phyloP scores from a whole-genome alignment of 2,888 invertebrate species.

The Psylliodes chrysocephalus region DNA sequence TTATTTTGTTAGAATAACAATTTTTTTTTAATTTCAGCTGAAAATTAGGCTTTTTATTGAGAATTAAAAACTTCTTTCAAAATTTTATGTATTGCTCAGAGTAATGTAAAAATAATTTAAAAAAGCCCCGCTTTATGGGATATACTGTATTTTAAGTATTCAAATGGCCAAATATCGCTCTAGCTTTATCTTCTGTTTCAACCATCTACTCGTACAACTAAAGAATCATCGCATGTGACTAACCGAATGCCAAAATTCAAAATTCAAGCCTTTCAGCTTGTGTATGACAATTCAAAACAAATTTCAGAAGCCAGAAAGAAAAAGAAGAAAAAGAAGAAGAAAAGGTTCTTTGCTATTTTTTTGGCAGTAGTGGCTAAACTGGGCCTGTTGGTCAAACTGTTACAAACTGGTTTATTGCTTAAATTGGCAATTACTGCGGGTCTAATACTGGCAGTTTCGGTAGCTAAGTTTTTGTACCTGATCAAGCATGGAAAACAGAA shows the following conservation, averaged over 20 bases:
- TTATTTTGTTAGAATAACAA: too few species aligned
- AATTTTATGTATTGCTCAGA: too few species aligned
- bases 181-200: slow-evolving; percentile 1
- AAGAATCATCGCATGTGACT: slow-evolving; percentile 44
- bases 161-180: too few species aligned
- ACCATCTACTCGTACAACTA: slow-evolving; percentile 24
- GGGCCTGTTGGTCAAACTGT: slow-evolving; percentile 74
- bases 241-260: slow-evolving; percentile 29
- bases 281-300: slow-evolving; percentile 1
- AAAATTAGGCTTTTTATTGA: too few species aligned
- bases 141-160: too few species aligned
- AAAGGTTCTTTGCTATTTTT: slow-evolving; percentile 75
- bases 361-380: slow-evolving; percentile 78
- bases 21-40: too few species aligned
- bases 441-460: slow-evolving; percentile 74
- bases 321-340: slow-evolving; percentile 74
- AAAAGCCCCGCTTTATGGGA: too few species aligned
- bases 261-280: not conserved
- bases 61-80: too few species aligned
- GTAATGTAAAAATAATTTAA: too few species aligned
- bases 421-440: slow-evolving; percentile 82
- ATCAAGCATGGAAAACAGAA: slow-evolving; percentile 76
- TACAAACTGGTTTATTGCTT: slow-evolving; percentile 78
- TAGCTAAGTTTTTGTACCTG: slow-evolving; percentile 78
- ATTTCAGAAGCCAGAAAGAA: slow-evolving; percentile 61